Evolutionary conservation across 1,140 invertebrate genomes (phyloP), one percentile per base, ranked within the genome.

Genomic region (Asbolus verrucosus): DNA sequence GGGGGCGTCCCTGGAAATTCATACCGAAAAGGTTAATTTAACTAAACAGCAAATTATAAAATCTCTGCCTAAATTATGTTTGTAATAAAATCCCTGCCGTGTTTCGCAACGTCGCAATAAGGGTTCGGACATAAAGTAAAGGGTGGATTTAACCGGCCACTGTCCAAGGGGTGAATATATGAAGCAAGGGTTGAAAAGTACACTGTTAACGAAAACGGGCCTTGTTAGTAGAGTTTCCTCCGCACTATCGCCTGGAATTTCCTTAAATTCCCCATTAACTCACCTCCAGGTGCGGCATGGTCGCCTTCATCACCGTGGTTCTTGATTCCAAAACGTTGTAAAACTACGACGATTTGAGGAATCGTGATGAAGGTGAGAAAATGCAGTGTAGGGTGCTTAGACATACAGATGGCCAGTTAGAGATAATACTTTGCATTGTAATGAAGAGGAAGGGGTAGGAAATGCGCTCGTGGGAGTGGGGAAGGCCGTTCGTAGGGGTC

Each of bases 101-200:
- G 38, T 60, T 62, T 60, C 59, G 39, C 50, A 41, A 46, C 59
- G 71, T 75, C 70, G 72, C 65, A 41, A 71, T 75, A 69, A 73
- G 73, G 65, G 65, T 41, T 43, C 31, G 33, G 38, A 67, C 50
- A 63, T 66, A 70, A 46, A 59, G 68, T 19, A 62, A 75, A 70
- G 70, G 72, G 73, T 62, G 72, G 74, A 69, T 73, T 73, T 74
- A 74, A 71, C 70, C 71, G 76, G 74, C 72, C 76, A 76, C 74
- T 77, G 76, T 77, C 76, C 76, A 75, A 74, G 66, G 73, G 74
- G 74, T 74, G 76, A 77, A 75, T 77, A 76, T 76, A 77, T 77
- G 73, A 74, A 74, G 72, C 72, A 77, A 77, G 76, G 76, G 74
- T 76, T 73, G 65, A 75, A 74, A 77, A 74, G 67, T 74, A 65